Percentiles rank a stretch among this genome's conserved stretches.
phyloP scores from a whole-genome alignment of 2,797 vertebrate genomes.

The Morus bassanus region DNA sequence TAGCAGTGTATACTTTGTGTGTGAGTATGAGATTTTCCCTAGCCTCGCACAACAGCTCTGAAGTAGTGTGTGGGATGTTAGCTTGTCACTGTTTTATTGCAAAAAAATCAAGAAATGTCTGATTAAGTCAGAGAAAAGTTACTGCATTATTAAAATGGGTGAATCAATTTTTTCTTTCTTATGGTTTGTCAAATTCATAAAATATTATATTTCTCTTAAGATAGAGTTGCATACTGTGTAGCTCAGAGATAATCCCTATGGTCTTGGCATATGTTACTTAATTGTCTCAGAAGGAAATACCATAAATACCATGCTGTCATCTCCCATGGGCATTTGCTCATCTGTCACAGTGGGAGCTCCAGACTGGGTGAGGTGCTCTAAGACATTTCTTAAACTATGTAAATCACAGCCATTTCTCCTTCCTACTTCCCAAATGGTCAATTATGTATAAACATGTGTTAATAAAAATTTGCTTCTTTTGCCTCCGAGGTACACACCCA shows the following conservation, averaged over 20 bases:
- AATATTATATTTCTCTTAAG: slow-evolving; percentile 82
- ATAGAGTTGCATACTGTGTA: slow-evolving; percentile 79
- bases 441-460: slow-evolving; percentile 83
- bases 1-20: not conserved
- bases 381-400: slow-evolving; percentile 82
- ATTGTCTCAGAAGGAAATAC: slow-evolving; percentile 86
- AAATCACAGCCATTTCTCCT: slow-evolving; percentile 81
- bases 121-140: slow-evolving; percentile 66
- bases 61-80: slow-evolving; percentile 12
- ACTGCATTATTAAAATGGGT: slow-evolving; percentile 69
- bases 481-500: slow-evolving; percentile 78
- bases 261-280: slow-evolving; percentile 88
- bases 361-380: slow-evolving; percentile 84
- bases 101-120: slow-evolving; percentile 39
- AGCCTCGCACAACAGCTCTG: not conserved
- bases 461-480: slow-evolving; percentile 79
- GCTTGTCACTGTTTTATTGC: slow-evolving; percentile 34
- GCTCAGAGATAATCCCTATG: slow-evolving; percentile 85
- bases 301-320: slow-evolving; percentile 86
- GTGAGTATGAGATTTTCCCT: not conserved
- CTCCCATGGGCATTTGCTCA: slow-evolving; percentile 83
- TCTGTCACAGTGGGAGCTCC: slow-evolving; percentile 83
- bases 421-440: slow-evolving; percentile 77
- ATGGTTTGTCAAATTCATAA: slow-evolving; percentile 81
- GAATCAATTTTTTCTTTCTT: slow-evolving; percentile 71